These are phyloP conservation scores for Archips crataeganus DNA, from an alignment of 2,888 invertebrate genomes.

Conservation along the genomic window DNA sequence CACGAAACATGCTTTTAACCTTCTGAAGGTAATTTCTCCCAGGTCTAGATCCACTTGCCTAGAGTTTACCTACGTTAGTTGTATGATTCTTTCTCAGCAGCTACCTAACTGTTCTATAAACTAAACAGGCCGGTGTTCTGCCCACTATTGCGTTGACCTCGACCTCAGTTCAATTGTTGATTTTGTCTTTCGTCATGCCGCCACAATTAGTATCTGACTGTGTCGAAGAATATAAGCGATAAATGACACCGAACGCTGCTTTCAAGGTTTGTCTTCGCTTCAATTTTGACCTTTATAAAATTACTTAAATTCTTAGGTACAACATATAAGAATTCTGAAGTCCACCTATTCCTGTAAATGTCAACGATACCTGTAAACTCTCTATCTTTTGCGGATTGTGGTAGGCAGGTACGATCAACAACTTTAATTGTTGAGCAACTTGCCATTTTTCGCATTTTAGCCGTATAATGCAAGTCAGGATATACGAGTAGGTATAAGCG, in stretches of 20 bases:
- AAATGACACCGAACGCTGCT: background rate
- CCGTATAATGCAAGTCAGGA: too few species aligned
- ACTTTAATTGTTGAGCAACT: too few species aligned
- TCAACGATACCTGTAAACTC: too few species aligned
- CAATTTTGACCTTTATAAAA: background rate
- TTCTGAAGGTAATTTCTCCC: too few species aligned
- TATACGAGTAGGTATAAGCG: too few species aligned
- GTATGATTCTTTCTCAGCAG: background rate
- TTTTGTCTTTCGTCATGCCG: constrained; percentile 15
- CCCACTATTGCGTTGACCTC: constrained; percentile 5
- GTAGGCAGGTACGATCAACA: too few species aligned
- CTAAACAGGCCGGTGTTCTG: background rate
- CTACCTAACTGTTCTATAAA: background rate
- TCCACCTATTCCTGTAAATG: too few species aligned
- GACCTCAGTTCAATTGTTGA: constrained; percentile 11
- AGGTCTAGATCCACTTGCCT: too few species aligned
- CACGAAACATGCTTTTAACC: too few species aligned
- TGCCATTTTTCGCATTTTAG: too few species aligned
- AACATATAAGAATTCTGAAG: too few species aligned
- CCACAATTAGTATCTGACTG: constrained; percentile 5
- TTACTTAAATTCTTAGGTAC: background rate
- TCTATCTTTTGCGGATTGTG: background rate
- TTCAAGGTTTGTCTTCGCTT: background rate
- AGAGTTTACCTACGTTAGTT: too few species aligned
- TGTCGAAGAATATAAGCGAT: constrained; percentile 5